phyloP scores from a whole-genome alignment of 2,888 invertebrate species.

The Craniophora ligustri region DNA sequence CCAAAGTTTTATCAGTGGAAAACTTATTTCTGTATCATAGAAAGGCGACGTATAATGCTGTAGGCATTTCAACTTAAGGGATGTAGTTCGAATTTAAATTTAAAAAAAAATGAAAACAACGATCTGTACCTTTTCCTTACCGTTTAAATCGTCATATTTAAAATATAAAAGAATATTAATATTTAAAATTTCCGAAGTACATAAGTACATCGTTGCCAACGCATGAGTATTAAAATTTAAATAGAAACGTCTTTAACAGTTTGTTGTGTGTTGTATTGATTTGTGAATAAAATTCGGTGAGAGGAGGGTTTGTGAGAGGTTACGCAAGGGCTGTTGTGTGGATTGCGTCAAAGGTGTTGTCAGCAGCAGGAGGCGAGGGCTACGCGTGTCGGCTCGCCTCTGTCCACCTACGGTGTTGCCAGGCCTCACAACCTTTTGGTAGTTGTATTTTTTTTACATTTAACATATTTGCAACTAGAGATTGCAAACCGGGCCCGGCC shows the following conservation, averaged over 20 bases:
- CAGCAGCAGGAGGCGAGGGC: conserved; percentile 78
- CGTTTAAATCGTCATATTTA: no score
- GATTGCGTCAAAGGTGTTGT: conserved; percentile 80
- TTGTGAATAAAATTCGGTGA: conserved; percentile 73
- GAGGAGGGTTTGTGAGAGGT: conserved; percentile 76
- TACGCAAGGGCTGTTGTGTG: conserved; percentile 75
- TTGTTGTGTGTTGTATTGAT: conserved; percentile 65
- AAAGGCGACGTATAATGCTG: no score
- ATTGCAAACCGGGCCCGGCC: no score
- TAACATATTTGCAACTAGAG: no score
- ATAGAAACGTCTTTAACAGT: conserved; percentile 66
- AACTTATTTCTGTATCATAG: no score
- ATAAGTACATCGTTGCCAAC: background rate
- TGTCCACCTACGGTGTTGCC: conserved; percentile 59
- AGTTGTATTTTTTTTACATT: no score
- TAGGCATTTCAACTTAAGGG: no score
- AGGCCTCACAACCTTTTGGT: conserved; percentile 1
- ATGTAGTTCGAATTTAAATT: no score
- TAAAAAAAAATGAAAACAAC: no score
- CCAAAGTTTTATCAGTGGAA: no score
- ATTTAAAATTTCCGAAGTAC: background rate
- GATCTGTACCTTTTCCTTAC: no score
- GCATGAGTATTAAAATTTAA: conserved; percentile 53
- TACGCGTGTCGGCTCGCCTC: conserved; percentile 70
- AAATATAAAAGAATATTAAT: no score